These are phyloP conservation scores for Nephrotoma appendiculata DNA, from an alignment of 2,888 invertebrate species.

Conservation along the genomic window DNA sequence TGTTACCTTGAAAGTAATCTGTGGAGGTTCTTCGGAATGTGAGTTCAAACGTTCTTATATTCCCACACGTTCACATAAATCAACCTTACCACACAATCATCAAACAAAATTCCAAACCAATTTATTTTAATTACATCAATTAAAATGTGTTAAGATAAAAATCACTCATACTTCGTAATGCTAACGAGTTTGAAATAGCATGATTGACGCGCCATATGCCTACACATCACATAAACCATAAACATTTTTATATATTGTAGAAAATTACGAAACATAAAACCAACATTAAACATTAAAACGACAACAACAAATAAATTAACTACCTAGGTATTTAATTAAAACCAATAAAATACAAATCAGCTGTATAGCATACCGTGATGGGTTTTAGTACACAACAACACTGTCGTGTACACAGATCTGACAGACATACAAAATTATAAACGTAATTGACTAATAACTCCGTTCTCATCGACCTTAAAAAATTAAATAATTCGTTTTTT, in stretches of 20 bases:
- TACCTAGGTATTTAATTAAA: not conserved
- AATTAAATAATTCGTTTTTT: not conserved
- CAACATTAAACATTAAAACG: not conserved
- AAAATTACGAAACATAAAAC: not conserved
- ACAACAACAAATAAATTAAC: not conserved
- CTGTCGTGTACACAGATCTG: not conserved
- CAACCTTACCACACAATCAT: not conserved
- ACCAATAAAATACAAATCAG: not conserved
- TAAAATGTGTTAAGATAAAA: not conserved
- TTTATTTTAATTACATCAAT: not conserved
- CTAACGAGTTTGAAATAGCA: not conserved
- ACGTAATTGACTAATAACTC: not conserved
- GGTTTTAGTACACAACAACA: not conserved
- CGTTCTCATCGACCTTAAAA: not conserved
- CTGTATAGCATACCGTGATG: not conserved
- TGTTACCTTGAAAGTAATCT: not conserved
- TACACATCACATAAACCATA: not conserved
- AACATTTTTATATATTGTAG: not conserved
- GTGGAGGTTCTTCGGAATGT: not conserved
- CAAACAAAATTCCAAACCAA: not conserved
- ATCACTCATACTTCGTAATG: not conserved
- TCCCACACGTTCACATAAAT: not conserved
- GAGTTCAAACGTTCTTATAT: not conserved
- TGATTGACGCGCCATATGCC: not conserved
- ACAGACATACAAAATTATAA: not conserved